Base-by-base conservation (phyloP, 2,888 invertebrate genomes). In the Pristionchus maxplancki region DNA sequence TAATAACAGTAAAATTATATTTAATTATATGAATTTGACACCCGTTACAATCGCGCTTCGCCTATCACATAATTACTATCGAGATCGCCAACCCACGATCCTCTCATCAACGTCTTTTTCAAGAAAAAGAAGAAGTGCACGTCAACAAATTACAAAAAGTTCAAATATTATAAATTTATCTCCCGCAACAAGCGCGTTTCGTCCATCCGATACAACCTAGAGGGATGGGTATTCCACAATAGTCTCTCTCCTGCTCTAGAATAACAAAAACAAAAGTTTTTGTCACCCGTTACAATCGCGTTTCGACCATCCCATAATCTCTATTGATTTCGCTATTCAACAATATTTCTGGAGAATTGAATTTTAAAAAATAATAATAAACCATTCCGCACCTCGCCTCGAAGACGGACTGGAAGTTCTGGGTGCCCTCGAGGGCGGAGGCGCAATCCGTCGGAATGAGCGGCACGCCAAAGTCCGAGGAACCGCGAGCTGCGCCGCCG, bases 341-440 rank as follows among this genome's bases (percentile, higher is more conserved):
- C 11, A 28, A 34, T 67, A 31, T 9, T 2, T 64, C 31, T 44
- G 28, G n/a, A n/a, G n/a, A n/a, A n/a, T 17, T n/a, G 31, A 67
- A 58, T 1, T 13, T 48, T 24, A 64, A 40, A 37, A 48, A 67
- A 37, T 3, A 88, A 15, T 71, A 24, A 20, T 17, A 24, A 8
- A 64, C 17, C 17, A 81, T 6, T 34, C 15, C 85, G 58, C 37
- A 93, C 90, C 94, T 91, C 2, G 91, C 88, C 37, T 93, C 91
- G 89, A 94, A 94, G 64, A 93, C 91, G 17, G 91, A 74, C 9
- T 90, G 89, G 88, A 94, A 94, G 88, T 94, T 94, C 81, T 92
- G 92, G 8, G 93, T 89, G 40, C 93, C 93, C 37, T 94, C 94
- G 8, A 86, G 67, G 48, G 93, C 90, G 8, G 90, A 89, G 9